Evolutionary conservation across 2,797 vertebrate species (phyloP).

Genomic region (Aplochiton taeniatus): DNA sequence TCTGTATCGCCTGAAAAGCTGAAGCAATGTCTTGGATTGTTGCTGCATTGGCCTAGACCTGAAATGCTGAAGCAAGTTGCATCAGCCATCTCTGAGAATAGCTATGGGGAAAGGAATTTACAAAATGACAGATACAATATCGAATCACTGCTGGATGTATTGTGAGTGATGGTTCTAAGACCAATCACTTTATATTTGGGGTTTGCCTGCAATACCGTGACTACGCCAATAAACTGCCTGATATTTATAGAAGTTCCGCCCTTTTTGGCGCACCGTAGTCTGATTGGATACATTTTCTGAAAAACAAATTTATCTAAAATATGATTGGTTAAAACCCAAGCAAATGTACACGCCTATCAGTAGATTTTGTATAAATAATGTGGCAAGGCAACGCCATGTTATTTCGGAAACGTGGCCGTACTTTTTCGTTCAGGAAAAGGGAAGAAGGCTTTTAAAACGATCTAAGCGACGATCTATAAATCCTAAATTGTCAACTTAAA

Average conservation of each 20-base stretch:
- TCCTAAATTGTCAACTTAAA: too few relatives aligned
- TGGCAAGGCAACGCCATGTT: conserved; percentile 23
- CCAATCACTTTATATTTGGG: conserved; percentile 21
- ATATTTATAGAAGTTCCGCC: neutral
- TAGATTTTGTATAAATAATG: conserved; percentile 37
- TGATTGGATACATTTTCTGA: conserved; percentile 39
- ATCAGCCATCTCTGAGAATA: conserved; percentile 61
- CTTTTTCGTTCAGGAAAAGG: too few relatives aligned
- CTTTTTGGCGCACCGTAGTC: conserved; percentile 13
- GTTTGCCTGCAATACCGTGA: fast-evolving
- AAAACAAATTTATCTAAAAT: neutral
- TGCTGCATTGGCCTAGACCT: conserved; percentile 10
- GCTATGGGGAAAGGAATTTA: neutral
- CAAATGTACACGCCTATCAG: neutral
- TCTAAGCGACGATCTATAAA: too few relatives aligned
- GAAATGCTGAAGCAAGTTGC: conserved; percentile 72
- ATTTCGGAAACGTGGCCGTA: conserved; percentile 20
- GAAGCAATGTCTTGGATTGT: conserved; percentile 67
- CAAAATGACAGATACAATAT: conserved; percentile 33
- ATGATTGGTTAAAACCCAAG: conserved; percentile 52
- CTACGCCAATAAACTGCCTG: conserved; percentile 40
- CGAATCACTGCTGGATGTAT: conserved; percentile 35
- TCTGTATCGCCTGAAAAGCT: conserved; percentile 25
- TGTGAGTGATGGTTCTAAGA: conserved; percentile 28
- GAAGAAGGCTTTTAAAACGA: too few relatives aligned